These are phyloP conservation scores for Coracias cyanogaster DNA, from an alignment of 2,797 vertebrate species.

Conservation along the genomic window DNA sequence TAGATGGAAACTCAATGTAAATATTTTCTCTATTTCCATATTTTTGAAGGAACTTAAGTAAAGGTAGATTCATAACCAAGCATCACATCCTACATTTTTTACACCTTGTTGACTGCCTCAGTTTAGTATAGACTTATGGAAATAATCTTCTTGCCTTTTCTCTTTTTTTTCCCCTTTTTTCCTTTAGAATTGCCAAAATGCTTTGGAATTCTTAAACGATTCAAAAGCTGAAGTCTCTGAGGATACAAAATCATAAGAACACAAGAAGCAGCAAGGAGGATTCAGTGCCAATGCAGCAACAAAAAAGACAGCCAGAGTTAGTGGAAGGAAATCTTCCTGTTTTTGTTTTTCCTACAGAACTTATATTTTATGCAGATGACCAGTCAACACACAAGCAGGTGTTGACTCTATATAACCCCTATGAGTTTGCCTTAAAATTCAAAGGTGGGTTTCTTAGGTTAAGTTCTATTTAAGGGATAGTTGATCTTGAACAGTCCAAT, in stretches of 20 bases:
- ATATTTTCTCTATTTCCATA: not conserved
- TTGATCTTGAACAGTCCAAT: conserved; percentile 22
- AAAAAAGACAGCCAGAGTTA: conserved; percentile 96
- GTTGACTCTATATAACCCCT: conserved; percentile 99
- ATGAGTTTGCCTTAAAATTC: conserved; percentile 99
- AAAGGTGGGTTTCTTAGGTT: conserved; percentile 90
- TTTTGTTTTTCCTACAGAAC: conserved; percentile 98
- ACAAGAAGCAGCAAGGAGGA: conserved; percentile 81
- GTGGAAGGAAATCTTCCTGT: conserved; percentile 99
- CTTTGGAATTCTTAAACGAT: conserved; percentile 81
- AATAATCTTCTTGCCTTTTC: conserved; percentile 54
- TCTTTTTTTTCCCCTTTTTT: conserved; percentile 36
- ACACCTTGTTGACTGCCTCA: conserved; percentile 3
- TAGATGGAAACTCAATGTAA: not conserved
- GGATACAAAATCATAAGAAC: conserved; percentile 78
- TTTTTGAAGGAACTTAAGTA: not conserved
- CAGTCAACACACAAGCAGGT: conserved; percentile 98
- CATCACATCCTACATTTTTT: not conserved
- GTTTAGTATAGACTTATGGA: conserved; percentile 21
- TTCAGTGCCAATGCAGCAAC: conserved; percentile 97
- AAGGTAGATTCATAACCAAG: not conserved
- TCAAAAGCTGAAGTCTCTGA: conserved; percentile 80
- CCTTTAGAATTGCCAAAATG: conserved; percentile 83
- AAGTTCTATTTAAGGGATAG: conserved; percentile 60
- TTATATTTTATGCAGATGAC: conserved; percentile 98